Percentiles rank a stretch among this genome's conserved stretches.
These are phyloP conservation scores for Adela reaumurella DNA, from an alignment of 2,888 invertebrate species.

Conservation along the genomic window DNA sequence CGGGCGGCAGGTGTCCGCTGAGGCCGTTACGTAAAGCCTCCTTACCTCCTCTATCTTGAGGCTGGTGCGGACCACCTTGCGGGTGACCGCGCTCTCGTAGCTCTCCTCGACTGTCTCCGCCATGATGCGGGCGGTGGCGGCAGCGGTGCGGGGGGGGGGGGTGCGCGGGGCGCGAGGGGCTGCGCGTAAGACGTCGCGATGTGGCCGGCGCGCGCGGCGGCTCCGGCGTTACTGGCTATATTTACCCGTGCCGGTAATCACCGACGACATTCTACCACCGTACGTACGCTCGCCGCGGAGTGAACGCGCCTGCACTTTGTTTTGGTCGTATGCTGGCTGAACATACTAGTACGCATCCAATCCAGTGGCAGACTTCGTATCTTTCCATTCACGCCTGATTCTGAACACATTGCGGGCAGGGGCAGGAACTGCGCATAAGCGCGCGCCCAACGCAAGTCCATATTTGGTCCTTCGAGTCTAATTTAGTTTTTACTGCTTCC, in stretches of 20 bases:
- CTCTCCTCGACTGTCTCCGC: conserved; percentile 68
- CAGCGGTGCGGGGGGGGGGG: conserved; percentile 42
- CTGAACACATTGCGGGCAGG: too few relatives aligned
- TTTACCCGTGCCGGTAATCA: neutral
- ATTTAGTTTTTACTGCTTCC: neutral
- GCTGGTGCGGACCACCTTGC: conserved; percentile 66
- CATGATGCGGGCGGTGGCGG: conserved; percentile 52
- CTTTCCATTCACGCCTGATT: too few relatives aligned
- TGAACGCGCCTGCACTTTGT: neutral
- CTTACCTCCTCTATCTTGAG: conserved; percentile 73
- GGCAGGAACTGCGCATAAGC: neutral
- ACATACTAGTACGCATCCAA: too few relatives aligned
- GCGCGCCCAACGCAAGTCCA: neutral
- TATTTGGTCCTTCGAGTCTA: neutral
- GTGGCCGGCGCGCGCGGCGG: conserved; percentile 2
- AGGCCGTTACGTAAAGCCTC: conserved; percentile 43
- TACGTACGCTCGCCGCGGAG: neutral
- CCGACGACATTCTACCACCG: neutral
- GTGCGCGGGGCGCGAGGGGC: conserved; percentile 40
- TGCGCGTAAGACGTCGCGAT: conserved; percentile 17
- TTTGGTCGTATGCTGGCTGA: neutral
- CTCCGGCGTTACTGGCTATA: neutral
- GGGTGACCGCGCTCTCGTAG: conserved; percentile 66
- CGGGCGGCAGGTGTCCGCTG: conserved; percentile 36
- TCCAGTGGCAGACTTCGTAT: too few relatives aligned